Evolutionary conservation across 2,113 vertebrate species (phyloP), one percentile per base, ranked within the genome.

Genomic region (Rutilus rutilus): DNA sequence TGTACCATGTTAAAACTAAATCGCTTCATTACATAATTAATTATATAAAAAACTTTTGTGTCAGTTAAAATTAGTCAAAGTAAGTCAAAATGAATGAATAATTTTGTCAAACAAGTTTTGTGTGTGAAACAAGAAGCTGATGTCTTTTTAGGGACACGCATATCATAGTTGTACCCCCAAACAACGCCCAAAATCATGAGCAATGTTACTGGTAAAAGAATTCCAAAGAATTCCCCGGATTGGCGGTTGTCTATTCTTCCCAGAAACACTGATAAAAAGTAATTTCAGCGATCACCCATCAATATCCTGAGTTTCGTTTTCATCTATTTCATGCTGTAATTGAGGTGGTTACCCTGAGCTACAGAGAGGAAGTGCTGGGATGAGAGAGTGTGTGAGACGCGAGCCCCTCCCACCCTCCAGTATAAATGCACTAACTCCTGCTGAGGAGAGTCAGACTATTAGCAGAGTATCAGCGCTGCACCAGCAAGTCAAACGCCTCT

Each of bases 381-480:
- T 89, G 92, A 91, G 92, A 92, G 91, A 90, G 25, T n/a, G 82
- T 84, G 82, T 90, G 82, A 90, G 62, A 60, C 86, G 85, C 1
- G 25, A 8, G 94, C 93, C 94, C 94, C 96, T 94, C 95, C 94
- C 93, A 95, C 84, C 91, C 85, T 89, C 78, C 30, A 84, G 88
- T 95, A 96, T 96, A 97, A 97, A 96, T 92, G 92, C 90, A 71
- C 86, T 87, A 77, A 62, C 89, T 87, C 92, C 87, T 92, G 93
- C 90, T 90, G 92, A 88, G 90, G 89, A 93, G 89, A 91, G 76
- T 86, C 93, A 95, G 93, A 91, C 93, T 95, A 95, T 95, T 93
- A 95, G 92, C 91, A 94, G 93, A 92, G 95, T 95, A 92, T 94
- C 93, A 95, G 92, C 94, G 88, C 93, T 95, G 92, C 91, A 84